These are phyloP conservation scores for Atherix ibis DNA, from an alignment of 2,888 invertebrate species.

Conservation along the genomic window DNA sequence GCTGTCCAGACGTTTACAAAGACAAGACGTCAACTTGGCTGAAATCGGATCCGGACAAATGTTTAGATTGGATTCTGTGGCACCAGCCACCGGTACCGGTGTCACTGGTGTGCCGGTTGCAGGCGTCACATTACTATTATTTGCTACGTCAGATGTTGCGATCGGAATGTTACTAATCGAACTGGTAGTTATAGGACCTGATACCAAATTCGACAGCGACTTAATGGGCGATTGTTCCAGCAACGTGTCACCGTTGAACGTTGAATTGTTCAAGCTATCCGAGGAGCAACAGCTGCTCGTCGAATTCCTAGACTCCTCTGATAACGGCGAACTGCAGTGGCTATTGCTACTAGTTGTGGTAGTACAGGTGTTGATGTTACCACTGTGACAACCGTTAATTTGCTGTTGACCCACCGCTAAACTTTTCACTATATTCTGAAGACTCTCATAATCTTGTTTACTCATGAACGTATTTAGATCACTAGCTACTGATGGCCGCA, in stretches of 20 bases:
- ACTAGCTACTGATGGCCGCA: constrained; percentile 12
- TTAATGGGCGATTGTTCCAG: constrained; percentile 42
- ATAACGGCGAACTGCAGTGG: constrained; percentile 7
- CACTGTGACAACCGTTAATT: not conserved
- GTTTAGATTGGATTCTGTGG: not conserved
- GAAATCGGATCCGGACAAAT: constrained; percentile 30
- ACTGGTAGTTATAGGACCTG: constrained; percentile 35
- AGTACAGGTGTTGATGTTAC: constrained; percentile 12
- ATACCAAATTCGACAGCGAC: constrained; percentile 46
- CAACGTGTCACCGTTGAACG: constrained; percentile 4
- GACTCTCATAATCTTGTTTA: constrained; percentile 24
- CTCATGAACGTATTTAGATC: constrained; percentile 23
- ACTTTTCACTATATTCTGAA: constrained; percentile 26
- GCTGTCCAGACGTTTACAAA: constrained; percentile 27
- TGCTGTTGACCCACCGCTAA: constrained; percentile 21
- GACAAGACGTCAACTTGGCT: constrained; percentile 33
- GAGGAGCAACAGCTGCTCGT: constrained; percentile 8
- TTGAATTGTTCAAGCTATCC: constrained; percentile 2
- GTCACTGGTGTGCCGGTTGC: constrained; percentile 2
- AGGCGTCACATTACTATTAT: constrained; percentile 6
- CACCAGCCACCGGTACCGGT: constrained; percentile 4
- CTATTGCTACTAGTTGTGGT: constrained; percentile 7
- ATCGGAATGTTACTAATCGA: constrained; percentile 25
- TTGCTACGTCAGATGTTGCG: constrained; percentile 12
- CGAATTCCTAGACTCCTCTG: constrained; percentile 2